These are phyloP conservation scores for Apis laboriosa DNA, from an alignment of 1,140 invertebrate genomes.

Conservation along the genomic window DNA sequence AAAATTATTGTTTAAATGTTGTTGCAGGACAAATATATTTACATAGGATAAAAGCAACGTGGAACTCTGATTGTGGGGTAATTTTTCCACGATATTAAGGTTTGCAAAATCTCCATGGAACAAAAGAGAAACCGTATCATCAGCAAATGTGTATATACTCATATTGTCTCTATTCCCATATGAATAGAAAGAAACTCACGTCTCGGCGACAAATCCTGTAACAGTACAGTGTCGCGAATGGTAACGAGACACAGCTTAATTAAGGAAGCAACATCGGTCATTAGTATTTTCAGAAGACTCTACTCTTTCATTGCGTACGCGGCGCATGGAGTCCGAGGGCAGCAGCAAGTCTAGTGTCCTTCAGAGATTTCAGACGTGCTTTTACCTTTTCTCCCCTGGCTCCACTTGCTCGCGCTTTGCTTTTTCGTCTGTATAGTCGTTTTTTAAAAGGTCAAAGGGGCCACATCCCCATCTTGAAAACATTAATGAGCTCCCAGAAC, in stretches of 20 bases:
- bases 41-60: too few relatives aligned
- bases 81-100: too few relatives aligned
- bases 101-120: too few relatives aligned
- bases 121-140: too few relatives aligned
- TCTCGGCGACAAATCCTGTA: neutral
- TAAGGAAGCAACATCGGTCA: slow-evolving; percentile 34
- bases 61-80: too few relatives aligned
- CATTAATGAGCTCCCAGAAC: slow-evolving; percentile 65
- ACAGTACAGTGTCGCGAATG: neutral
- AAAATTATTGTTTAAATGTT: too few relatives aligned
- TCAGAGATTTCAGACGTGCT: slow-evolving; percentile 57
- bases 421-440: slow-evolving; percentile 57
- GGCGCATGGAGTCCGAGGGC: slow-evolving; percentile 29
- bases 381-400: slow-evolving; percentile 46
- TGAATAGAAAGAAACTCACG: neutral
- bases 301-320: slow-evolving; percentile 43
- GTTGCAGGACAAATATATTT: too few relatives aligned
- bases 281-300: slow-evolving; percentile 30
- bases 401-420: slow-evolving; percentile 55
- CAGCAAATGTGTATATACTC: too few relatives aligned
- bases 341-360: slow-evolving; percentile 35
- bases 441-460: slow-evolving; percentile 63
- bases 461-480: slow-evolving; percentile 62
- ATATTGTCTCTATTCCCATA: too few relatives aligned
- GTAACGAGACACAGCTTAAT: slow-evolving; percentile 50